Evolutionary conservation across 2,888 invertebrate genomes (phyloP), one percentile per base, ranked within the genome.

Genomic region (Tipula unca): DNA sequence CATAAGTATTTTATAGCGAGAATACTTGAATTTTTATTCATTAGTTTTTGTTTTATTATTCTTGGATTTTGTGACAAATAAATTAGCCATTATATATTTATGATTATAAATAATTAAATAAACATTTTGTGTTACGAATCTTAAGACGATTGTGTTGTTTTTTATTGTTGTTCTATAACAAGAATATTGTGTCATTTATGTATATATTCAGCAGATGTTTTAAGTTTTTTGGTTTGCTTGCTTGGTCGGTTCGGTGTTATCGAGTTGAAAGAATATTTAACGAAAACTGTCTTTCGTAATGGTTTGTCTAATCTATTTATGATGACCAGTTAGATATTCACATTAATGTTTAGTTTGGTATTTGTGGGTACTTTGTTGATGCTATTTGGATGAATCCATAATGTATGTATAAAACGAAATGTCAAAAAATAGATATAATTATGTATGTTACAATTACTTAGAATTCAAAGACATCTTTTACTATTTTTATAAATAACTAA

Each of bases 71-170:
- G 69, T 69, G 69, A 69, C 69, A 69, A 69, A 69, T 69, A 69
- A 69, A 69, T 69, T 69, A 69, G 69, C 69, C 69, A 69, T 69
- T 69, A 69, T 69, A 69, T 69, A 69, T 69, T 69, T 69, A 69
- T 69, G 69, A 69, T 69, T 69, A 69, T 69, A 69, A 69, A 69
- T 69, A 69, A 69, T 69, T 69, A 69, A 69, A 69, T 69, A 69
- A 69, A 25, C 69, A 69, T 69, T 69, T 69, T 69, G 25, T 10
- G 3, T 69, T 25, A 25, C 69, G 69, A 25, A 54, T n/a, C n/a
- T n/a, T n/a, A n/a, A n/a, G n/a, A n/a, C n/a, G n/a, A n/a, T n/a
- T n/a, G 8, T 25, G 69, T 69, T n/a, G 25, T 25, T 25, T 69
- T 25, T 25, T 25, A 6, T 69, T 69, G 10, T 69, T 69, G 25